Percentiles rank a stretch among this genome's conserved stretches.
These are phyloP conservation scores for Anas georgica DNA, from an alignment of 2,797 vertebrate genomes.

Conservation along the genomic window DNA sequence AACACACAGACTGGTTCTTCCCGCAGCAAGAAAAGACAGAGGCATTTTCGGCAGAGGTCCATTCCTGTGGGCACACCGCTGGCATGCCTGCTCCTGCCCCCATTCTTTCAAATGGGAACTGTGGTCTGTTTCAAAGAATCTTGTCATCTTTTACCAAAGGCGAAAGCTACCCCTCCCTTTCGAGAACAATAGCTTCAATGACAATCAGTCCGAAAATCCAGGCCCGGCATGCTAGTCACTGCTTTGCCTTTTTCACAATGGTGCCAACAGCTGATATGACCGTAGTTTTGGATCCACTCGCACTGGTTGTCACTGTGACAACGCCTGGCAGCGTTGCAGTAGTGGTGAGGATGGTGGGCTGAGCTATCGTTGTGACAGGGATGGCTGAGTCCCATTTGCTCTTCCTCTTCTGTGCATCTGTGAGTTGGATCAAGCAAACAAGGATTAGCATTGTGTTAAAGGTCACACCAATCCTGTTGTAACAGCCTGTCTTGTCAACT, in stretches of 20 bases:
- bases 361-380: conserved; percentile 90
- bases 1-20: background rate
- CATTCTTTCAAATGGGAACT: background rate
- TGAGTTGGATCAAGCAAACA: background rate
- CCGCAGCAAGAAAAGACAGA: conserved; percentile 31
- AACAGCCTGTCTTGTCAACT: background rate
- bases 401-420: conserved; percentile 97
- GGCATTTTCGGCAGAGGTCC: conserved; percentile 43
- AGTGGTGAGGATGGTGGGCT: conserved; percentile 94
- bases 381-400: conserved; percentile 99
- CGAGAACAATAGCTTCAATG: background rate
- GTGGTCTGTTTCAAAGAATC: conserved; percentile 45
- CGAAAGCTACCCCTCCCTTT: conserved; percentile 3
- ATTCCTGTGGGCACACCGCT: conserved; percentile 44
- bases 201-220: background rate
- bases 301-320: conserved; percentile 95
- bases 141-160: conserved; percentile 33
- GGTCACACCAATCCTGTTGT: background rate
- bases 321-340: conserved; percentile 90
- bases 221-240: conserved; percentile 77
- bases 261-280: conserved; percentile 98
- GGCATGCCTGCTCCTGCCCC: conserved; percentile 44
- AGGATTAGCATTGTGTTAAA: background rate
- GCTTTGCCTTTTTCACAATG: conserved; percentile 97
- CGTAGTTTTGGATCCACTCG: conserved; percentile 96